Percentiles rank a stretch among this genome's conserved stretches.
Conservation (phyloP, 35 echinoderm and acorn worm species). For the Eucidaris tribuloides region DNA sequence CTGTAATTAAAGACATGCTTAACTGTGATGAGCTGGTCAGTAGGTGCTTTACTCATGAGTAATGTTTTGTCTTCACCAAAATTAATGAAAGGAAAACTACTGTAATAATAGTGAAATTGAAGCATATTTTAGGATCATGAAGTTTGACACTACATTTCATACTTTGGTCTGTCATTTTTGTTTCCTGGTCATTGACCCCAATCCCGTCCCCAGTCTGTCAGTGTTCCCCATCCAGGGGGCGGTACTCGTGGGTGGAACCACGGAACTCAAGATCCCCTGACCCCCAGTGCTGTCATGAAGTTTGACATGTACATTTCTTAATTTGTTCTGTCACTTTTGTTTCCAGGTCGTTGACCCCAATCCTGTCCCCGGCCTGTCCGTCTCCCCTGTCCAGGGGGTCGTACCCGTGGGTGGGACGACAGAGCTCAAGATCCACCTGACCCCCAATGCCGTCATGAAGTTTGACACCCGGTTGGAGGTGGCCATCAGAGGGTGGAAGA, state of each 20-base stretch:
- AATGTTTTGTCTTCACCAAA: too few species aligned
- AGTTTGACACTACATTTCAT: too few species aligned
- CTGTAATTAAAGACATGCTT: too few species aligned
- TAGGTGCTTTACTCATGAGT: not conserved
- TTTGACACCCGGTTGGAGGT: conserved; percentile 97
- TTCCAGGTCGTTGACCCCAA: conserved; percentile 91
- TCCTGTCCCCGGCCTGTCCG: conserved; percentile 85
- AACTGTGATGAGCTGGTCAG: not conserved
- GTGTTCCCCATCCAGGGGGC: conserved; percentile 90
- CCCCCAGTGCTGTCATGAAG: conserved; percentile 91
- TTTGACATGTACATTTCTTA: too few species aligned
- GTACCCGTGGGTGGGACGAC: conserved; percentile 88
- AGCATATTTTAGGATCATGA: too few species aligned
- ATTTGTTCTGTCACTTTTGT: too few species aligned
- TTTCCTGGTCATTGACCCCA: conserved; percentile 77
- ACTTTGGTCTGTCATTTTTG: not conserved
- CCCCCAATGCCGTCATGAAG: conserved; percentile 90
- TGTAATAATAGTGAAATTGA: too few species aligned
- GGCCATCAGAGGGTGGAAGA: conserved; percentile 95
- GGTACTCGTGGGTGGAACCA: conserved; percentile 83
- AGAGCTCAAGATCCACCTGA: conserved; percentile 77
- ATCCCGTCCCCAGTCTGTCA: conserved; percentile 81
- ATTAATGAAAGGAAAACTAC: too few species aligned
- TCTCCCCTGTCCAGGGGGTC: conserved; percentile 89
- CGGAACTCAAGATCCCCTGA: conserved; percentile 80